Evolutionary conservation across 2,113 vertebrate species (phyloP).

Genomic region (Phylloscopus trochilus): DNA sequence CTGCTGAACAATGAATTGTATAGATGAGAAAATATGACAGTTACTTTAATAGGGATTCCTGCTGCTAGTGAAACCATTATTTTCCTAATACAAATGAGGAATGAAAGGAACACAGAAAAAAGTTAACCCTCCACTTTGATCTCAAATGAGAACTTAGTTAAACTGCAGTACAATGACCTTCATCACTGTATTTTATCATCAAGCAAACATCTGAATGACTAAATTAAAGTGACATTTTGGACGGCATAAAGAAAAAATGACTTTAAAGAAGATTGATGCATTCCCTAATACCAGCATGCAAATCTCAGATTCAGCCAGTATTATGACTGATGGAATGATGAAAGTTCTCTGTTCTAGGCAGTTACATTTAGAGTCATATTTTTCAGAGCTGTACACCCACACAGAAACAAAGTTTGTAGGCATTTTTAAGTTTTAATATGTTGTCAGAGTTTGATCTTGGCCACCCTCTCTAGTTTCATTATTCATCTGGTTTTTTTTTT

Average conservation of each 20-base stretch:
- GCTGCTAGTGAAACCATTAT: neutral
- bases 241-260: neutral
- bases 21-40: neutral
- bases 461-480: neutral
- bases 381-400: neutral
- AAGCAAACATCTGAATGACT: neutral
- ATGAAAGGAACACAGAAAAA: neutral
- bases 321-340: neutral
- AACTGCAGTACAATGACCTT: neutral
- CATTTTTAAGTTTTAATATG: neutral
- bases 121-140: neutral
- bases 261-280: neutral
- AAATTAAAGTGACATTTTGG: neutral
- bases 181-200: neutral
- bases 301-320: neutral
- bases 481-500: neutral
- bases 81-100: neutral
- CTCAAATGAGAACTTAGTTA: neutral
- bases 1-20: neutral
- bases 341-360: neutral
- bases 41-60: slow-evolving; percentile 2
- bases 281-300: neutral
- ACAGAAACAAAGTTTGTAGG: neutral
- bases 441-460: neutral
- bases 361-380: neutral